These are phyloP conservation scores for Coracias cyanogaster DNA, from an alignment of 2,797 vertebrate genomes.

Conservation along the genomic window DNA sequence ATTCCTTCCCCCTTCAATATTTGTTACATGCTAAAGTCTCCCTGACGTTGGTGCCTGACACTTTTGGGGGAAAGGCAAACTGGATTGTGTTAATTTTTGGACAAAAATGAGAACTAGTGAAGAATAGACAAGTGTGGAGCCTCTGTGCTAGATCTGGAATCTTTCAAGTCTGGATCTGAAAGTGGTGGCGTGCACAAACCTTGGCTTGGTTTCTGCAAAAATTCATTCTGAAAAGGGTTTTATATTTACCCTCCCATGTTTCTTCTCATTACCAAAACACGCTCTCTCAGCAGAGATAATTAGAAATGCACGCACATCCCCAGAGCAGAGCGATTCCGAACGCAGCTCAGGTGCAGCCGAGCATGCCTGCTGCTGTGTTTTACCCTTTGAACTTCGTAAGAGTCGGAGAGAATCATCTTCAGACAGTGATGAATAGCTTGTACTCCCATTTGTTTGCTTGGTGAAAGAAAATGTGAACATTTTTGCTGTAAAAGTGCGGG, in stretches of 20 bases:
- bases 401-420: neutral
- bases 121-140: neutral
- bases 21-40: neutral
- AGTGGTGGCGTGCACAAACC: neutral
- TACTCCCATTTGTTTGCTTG: neutral
- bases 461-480: fast-evolving
- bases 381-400: neutral
- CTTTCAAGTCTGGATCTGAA: neutral
- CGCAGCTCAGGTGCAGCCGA: neutral
- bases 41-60: neutral
- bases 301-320: neutral
- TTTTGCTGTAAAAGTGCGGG: neutral
- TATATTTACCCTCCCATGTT: neutral
- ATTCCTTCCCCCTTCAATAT: fast-evolving
- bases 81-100: neutral
- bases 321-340: neutral
- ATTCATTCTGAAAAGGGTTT: neutral
- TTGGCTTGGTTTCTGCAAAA: neutral
- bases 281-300: neutral
- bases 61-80: neutral
- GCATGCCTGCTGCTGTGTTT: fast-evolving
- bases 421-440: neutral
- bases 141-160: neutral
- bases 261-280: neutral
- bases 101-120: neutral